Evolutionary conservation across 2,888 invertebrate species (phyloP), one percentile per base, ranked within the genome.

Genomic region (Stenodera caucasica): DNA sequence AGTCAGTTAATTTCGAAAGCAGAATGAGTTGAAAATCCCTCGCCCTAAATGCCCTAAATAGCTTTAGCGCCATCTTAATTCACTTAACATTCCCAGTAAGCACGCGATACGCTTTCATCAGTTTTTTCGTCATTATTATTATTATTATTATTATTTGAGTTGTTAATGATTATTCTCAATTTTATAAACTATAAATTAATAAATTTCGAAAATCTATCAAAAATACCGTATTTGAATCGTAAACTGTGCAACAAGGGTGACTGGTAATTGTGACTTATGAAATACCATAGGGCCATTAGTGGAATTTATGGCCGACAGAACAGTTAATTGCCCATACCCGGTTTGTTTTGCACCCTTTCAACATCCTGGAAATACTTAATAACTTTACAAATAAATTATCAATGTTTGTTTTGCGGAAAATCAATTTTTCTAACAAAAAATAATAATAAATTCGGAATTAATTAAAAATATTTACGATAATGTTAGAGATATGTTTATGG

Each of bases 271-370:
- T 55, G 73, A 73, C 78, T 78, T 79, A 80, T 79, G 80, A 79
- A 80, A 79, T 80, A 78, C 80, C 79, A 76, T 75, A 72, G 77
- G 76, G 77, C 78, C 79, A 79, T 80, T 79, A 79, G 78, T 72
- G 74, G 72, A 76, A 79, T 80, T 79, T 79, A 79, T 79, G 72
- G 72, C 61, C 69, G 75, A 70, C 71, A 73, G 70, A 68, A 68
- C 62, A 66, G 75, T 72, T 75, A 74, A 76, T 76, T 76, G 72
- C 75, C 73, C 63, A 57, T 57, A 57, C 63, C 63, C 65, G 62
- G 64, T 64, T 60, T 64, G 55, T 51, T 57, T 61, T 61, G 7
- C 64, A 56, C 58, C 60, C 64, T 55, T 64, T 61, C 54, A 26
- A 35, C 55, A 37, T n/a, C 58, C 57, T 55, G 56, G 58, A 62